Percentiles rank a stretch among this genome's conserved stretches.
phyloP scores from a whole-genome alignment of 2,888 invertebrate genomes.

The Gryllus longicercus region DNA sequence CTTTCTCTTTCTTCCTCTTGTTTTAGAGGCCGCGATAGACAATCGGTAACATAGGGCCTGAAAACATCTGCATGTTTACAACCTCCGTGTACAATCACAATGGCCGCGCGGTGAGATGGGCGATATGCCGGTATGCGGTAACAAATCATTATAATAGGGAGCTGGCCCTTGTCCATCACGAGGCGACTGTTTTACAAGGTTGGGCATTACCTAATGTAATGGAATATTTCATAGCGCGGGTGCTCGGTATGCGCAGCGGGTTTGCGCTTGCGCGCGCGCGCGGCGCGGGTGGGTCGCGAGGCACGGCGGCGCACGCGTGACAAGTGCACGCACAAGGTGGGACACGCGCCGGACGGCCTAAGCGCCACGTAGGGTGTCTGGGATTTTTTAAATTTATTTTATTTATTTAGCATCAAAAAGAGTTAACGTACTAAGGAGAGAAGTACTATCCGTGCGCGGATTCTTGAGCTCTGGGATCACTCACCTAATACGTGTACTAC shows the following conservation, averaged over 20 bases:
- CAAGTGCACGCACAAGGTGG: neutral
- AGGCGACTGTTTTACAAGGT: neutral
- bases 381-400: too few relatives aligned
- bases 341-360: too few relatives aligned
- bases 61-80: conserved; percentile 17
- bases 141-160: conserved; percentile 17
- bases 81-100: conserved; percentile 1
- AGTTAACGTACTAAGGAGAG: too few relatives aligned
- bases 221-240: neutral
- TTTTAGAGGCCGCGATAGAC: neutral
- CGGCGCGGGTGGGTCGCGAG: neutral
- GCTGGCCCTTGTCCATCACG: neutral
- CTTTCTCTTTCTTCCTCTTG: neutral
- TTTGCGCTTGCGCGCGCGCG: neutral
- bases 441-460: too few relatives aligned
- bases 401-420: too few relatives aligned
- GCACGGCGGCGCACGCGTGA: neutral
- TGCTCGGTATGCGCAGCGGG: neutral
- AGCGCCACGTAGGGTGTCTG: too few relatives aligned
- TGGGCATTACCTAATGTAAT: conserved; percentile 17
- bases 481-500: too few relatives aligned
- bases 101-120: neutral
- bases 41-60: conserved; percentile 17
- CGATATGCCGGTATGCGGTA: neutral
- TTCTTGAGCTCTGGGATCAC: too few relatives aligned